A percentile compares a stretch with the other conserved stretches of the same genome.
Evolutionary conservation across 1,140 invertebrate genomes (phyloP).

Genomic region (Formica selysi): DNA sequence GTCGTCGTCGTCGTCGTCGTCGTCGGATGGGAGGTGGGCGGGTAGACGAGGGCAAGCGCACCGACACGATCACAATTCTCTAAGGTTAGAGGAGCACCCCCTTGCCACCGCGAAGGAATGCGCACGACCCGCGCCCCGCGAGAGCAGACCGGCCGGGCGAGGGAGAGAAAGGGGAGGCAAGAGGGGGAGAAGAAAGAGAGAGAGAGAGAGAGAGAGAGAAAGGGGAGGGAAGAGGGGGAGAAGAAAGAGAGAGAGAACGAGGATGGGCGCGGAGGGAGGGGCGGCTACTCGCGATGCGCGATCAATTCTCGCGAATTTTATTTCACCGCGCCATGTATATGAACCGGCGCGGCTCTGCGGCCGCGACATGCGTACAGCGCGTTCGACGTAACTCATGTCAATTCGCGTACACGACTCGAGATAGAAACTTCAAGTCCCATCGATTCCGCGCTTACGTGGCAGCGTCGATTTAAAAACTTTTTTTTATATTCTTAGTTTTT

Average conservation of each 20-base stretch:
- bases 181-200: neutral
- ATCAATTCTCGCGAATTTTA: conserved; percentile 80
- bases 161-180: too few species aligned
- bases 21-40: neutral
- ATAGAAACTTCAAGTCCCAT: conserved; percentile 34
- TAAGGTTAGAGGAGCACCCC: conserved; percentile 72
- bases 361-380: conserved; percentile 71
- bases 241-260: neutral
- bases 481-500: neutral
- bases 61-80: conserved; percentile 62
- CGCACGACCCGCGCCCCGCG: conserved; percentile 69
- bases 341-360: conserved; percentile 48
- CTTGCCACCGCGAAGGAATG: conserved; percentile 72
- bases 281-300: conserved; percentile 72
- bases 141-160: neutral
- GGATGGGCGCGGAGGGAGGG: conserved; percentile 4
- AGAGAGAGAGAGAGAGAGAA: too few species aligned
- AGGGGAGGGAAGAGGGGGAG: neutral
- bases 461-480: neutral
- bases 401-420: neutral
- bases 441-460: conserved; percentile 12
- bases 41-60: conserved; percentile 45
- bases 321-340: conserved; percentile 72
- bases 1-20: too few species aligned
- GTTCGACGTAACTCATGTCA: conserved; percentile 49